These are phyloP conservation scores for Pemphigus obesinymphae DNA, from an alignment of 1,140 invertebrate genomes.

Conservation along the genomic window DNA sequence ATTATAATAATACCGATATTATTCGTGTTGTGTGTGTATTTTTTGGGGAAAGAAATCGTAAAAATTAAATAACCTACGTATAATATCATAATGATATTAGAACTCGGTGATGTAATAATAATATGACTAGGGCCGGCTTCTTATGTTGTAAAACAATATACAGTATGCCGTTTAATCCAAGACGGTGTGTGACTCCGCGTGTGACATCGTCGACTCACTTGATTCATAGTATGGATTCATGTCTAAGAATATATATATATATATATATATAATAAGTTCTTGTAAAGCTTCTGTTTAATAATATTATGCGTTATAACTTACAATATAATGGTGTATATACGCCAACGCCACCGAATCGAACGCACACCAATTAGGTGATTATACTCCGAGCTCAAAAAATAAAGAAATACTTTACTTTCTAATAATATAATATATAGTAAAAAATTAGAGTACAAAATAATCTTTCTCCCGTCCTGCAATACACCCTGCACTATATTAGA, in stretches of 20 bases:
- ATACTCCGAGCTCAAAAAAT: too few species aligned
- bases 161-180: slow-evolving; percentile 36
- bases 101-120: slow-evolving; percentile 39
- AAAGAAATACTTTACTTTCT: too few species aligned
- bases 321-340: background rate
- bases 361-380: too few species aligned
- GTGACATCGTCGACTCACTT: background rate
- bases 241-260: background rate
- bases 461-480: too few species aligned
- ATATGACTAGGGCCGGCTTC: slow-evolving; percentile 25
- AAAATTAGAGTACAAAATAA: too few species aligned
- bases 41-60: slow-evolving; percentile 11
- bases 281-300: slow-evolving; percentile 39
- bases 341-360: background rate
- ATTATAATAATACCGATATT: background rate
- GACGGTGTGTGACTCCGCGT: background rate
- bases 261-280: background rate
- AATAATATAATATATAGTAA: too few species aligned
- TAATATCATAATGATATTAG: slow-evolving; percentile 38
- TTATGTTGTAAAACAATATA: slow-evolving; percentile 39
- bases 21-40: background rate
- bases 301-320: background rate
- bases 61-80: slow-evolving; percentile 7
- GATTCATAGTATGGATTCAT: slow-evolving; percentile 37
- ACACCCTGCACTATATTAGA: too few species aligned